Base-by-base conservation (phyloP, 2,797 vertebrate species). In the Yasuhikotakia modesta region DNA sequence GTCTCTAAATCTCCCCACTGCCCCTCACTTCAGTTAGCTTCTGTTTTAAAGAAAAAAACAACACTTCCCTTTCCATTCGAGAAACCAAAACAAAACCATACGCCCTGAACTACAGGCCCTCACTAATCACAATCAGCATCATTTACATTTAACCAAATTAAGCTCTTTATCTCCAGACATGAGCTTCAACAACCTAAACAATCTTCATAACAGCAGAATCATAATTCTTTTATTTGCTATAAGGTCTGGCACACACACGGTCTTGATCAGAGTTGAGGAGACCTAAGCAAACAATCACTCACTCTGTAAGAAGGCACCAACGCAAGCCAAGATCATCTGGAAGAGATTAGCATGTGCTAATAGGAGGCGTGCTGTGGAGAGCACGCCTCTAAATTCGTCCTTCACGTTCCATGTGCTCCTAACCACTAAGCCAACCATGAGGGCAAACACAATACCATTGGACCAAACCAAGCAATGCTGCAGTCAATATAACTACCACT, bases 1-100 rank as follows among this genome's bases (percentile, higher is more conserved):
- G 46, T 64, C 39, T 73, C 48, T 19, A 53, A 24, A 21, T 63
- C 48, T 57, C 71, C 16, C 24, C 6, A 50, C 22, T 73, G 22
- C 35, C 16, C 46, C 17, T 57, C 50, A 79, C 69, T 76, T 79
- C 65, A 80, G 45, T 65, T 63, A 7, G 64, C 57, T 81, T 78
- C 73, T 80, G 43, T 69, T 76, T 80, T 24, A 13, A 66, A 27
- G 13, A 58, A 67, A 61, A 67, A 30, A 61, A 43, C 67, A 24
- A 35, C 50, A 2, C 27, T 27, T 27, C 27, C 27, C 16, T 12
- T 79, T 64, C 35, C 79, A 79, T 67, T 67, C 22, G 55, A 19
- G 67, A 77, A 79, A 57, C 22, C 39, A 45, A 60, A 80, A 61
- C 50, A 64, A 43, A 55, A 69, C 30, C 30, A 70, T 70, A 39